Conservation (phyloP, 2,888 invertebrate species). For the Erebia aethiops region DNA sequence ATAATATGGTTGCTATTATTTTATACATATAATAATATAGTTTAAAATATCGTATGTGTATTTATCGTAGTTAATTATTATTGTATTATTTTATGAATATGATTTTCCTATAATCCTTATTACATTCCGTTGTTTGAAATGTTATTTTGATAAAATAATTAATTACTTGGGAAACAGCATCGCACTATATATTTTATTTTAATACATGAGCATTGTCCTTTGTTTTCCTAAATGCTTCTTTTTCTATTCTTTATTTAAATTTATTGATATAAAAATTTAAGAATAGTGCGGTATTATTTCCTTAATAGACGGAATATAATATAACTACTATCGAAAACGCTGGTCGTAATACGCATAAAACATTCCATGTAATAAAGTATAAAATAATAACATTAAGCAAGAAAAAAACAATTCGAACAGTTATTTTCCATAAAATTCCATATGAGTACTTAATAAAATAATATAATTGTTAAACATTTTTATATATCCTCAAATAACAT, state of each 20-base stretch:
- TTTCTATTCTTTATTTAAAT: too few species aligned
- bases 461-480: background rate
- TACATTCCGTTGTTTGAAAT: conserved; percentile 5
- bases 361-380: conserved; percentile 1
- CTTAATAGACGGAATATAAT: background rate
- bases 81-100: background rate
- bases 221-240: background rate
- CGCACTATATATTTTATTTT: background rate
- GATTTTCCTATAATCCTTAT: background rate
- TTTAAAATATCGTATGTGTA: conserved; percentile 3
- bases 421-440: background rate
- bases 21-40: conserved; percentile 38
- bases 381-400: background rate
- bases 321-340: background rate
- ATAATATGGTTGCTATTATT: conserved; percentile 65
- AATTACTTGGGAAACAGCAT: background rate
- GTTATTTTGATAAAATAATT: background rate
- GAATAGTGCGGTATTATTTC: background rate
- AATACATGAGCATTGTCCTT: background rate
- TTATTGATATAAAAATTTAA: background rate
- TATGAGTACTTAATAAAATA: background rate
- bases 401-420: background rate
- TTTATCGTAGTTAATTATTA: conserved; percentile 4
- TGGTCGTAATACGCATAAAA: conserved; percentile 4
- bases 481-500: background rate